Evolutionary conservation across 2,888 invertebrate species (phyloP), one percentile per base, ranked within the genome.

Genomic region (Oscheius onirici): DNA sequence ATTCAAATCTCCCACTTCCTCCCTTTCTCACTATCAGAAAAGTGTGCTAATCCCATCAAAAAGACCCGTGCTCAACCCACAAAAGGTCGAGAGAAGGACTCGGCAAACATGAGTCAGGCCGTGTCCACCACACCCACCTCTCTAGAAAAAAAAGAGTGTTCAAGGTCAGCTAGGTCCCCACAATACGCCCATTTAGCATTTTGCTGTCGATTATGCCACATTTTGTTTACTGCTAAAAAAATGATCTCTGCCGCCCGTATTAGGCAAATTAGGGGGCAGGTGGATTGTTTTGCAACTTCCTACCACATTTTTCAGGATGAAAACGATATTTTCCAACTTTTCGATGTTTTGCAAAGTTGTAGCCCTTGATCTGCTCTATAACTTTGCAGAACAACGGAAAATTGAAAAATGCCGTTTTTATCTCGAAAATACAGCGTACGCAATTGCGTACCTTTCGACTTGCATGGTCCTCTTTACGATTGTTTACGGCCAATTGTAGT

Each of bases 1-100:
- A 51, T 20, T 20, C 51, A 24, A 17, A 24, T 17, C 17, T 20
- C 11, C 13, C 20, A 5, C 5, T 11, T 1, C 6, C 17, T 1
- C 13, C 20, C 11, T 11, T 46, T 8, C 34, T 34, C 34, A 6
- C 34, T 34, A 34, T 34, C 34, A 34, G 34, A 3, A n/a, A 20
- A 46, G 46, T 46, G 46, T 20, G 5, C 20, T 17, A 46, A 46
- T 46, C 46, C 46, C n/a, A n/a, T 46, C 17, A n/a, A n/a, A 46
- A 46, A 46, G 17, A 17, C 5, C 20, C 13, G 5, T 13, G n/a
- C 5, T 55, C 55, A 20, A 28, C 13, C 41, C 58, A 58, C 43
- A 43, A 58, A 58, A 58, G 58, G 58, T n/a, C 58, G 34, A 34
- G 58, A 57, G 57, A 34, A 34, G 57, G 57, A n/a, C 58, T 41